phyloP scores from a whole-genome alignment of 2,888 invertebrate genomes.

The Cheilosia soror region DNA sequence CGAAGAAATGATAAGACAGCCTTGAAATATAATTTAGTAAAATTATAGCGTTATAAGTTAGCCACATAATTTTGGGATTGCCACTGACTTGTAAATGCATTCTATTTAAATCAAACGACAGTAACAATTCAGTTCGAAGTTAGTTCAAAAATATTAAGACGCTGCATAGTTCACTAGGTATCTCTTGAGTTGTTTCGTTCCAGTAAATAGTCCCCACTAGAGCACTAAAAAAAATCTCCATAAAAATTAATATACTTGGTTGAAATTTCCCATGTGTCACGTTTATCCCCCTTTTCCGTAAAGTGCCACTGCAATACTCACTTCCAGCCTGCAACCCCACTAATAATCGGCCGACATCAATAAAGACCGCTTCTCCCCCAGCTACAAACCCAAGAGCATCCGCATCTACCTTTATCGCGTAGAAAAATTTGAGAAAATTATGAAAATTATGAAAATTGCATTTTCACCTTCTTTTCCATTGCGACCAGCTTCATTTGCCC shows the following conservation, averaged over 20 bases:
- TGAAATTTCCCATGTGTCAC: conserved; percentile 36
- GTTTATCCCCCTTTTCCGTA: background rate
- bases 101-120: no score
- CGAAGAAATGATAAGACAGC: no score
- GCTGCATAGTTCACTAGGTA: background rate
- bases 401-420: background rate
- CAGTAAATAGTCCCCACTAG: conserved; percentile 13
- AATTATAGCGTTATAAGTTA: no score
- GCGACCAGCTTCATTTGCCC: conserved; percentile 30
- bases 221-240: background rate
- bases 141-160: no score
- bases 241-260: conserved; percentile 1
- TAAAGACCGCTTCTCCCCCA: background rate
- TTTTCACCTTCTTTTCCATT: conserved; percentile 60
- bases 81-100: no score
- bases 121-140: no score
- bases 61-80: no score
- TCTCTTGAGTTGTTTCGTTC: background rate
- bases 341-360: conserved; percentile 32
- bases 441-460: conserved; percentile 72
- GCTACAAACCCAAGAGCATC: background rate
- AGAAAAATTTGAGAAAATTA: conserved; percentile 56
- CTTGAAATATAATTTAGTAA: no score
- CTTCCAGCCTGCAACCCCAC: background rate
- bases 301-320: background rate